These are phyloP conservation scores for Drosophila atripex DNA, from an alignment of 2,888 invertebrate species.

Conservation along the genomic window DNA sequence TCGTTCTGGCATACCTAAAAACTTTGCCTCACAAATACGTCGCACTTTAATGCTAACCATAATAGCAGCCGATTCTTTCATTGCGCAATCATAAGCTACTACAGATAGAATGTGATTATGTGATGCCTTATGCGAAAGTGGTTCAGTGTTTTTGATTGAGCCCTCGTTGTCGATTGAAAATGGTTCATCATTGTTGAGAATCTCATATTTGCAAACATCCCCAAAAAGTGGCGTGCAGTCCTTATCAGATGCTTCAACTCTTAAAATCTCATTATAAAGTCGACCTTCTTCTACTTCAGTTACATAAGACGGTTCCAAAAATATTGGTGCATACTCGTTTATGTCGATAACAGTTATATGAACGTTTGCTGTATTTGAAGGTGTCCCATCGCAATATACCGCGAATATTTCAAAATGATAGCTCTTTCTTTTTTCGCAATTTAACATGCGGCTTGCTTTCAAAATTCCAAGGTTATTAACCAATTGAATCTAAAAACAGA, in stretches of 20 bases:
- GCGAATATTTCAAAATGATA: conserved; percentile 98
- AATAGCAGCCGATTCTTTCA: conserved; percentile 96
- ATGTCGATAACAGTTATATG: conserved; percentile 98
- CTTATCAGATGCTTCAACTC: conserved; percentile 95
- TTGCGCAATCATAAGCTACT: conserved; percentile 98
- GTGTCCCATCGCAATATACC: conserved; percentile 94
- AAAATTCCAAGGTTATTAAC: conserved; percentile 91
- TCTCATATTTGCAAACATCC: conserved; percentile 98
- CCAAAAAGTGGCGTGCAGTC: conserved; percentile 98
- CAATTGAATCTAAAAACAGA: conserved; percentile 86
- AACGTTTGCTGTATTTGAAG: conserved; percentile 94
- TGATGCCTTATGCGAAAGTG: conserved; percentile 94
- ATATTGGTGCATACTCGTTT: conserved; percentile 97
- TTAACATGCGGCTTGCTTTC: conserved; percentile 92
- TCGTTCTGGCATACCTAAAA: conserved; percentile 87
- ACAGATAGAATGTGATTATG: conserved; percentile 98
- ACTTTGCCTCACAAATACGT: conserved; percentile 90
- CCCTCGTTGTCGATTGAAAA: conserved; percentile 97
- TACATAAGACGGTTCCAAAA: conserved; percentile 95
- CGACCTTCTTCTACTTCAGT: conserved; percentile 94
- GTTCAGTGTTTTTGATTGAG: conserved; percentile 96
- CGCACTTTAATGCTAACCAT: conserved; percentile 98
- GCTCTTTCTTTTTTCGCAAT: conserved; percentile 96
- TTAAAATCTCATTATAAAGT: conserved; percentile 94
- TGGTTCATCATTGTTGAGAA: conserved; percentile 94